phyloP scores from a whole-genome alignment of 2,888 invertebrate genomes.

The Romanomermis culicivorax region DNA sequence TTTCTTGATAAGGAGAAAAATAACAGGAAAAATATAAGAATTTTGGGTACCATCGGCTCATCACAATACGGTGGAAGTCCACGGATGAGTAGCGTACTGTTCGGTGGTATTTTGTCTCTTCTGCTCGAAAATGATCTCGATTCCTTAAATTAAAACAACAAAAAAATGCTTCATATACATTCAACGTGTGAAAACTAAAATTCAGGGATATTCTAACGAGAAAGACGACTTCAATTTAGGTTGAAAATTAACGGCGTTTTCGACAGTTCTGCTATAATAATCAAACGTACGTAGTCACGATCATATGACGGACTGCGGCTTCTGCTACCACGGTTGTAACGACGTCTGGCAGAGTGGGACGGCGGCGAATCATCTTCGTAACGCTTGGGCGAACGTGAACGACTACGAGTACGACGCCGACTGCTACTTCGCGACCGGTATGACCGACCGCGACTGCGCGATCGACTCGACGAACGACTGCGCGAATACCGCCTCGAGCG shows the following conservation, averaged over 20 bases:
- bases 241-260: too few species aligned
- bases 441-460: background rate
- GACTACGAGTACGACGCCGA: background rate
- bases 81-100: background rate
- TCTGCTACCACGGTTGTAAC: background rate
- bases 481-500: background rate
- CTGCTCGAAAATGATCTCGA: background rate
- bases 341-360: background rate
- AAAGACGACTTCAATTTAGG: too few species aligned
- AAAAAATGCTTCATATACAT: background rate
- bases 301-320: background rate
- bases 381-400: background rate
- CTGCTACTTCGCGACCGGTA: constrained; percentile 3
- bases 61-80: background rate
- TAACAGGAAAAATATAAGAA: too few species aligned
- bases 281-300: too few species aligned
- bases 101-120: background rate
- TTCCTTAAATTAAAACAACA: background rate
- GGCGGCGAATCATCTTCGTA: background rate
- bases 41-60: background rate
- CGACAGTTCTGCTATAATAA: too few species aligned
- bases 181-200: background rate
- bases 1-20: too few species aligned
- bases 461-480: background rate
- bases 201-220: too few species aligned